A percentile compares a stretch with the other conserved stretches of the same genome.
Conservation (phyloP, 2,888 invertebrate species). For the Sarcophaga subvicina region DNA sequence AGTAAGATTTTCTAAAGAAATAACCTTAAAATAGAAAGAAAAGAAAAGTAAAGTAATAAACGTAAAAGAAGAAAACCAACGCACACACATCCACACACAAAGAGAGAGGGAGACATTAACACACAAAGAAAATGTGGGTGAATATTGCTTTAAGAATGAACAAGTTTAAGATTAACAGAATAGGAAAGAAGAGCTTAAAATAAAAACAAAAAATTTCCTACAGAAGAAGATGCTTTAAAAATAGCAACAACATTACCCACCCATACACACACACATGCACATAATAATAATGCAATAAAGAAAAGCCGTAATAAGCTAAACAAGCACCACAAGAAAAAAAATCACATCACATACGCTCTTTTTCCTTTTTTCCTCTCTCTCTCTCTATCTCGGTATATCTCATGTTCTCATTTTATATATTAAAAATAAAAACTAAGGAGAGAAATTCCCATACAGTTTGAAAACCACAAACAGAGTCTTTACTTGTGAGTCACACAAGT, state of each 20-base stretch:
- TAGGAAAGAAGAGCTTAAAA: neutral
- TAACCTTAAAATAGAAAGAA: slow-evolving; percentile 46
- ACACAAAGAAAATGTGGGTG: slow-evolving; percentile 22
- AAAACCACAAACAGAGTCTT: neutral
- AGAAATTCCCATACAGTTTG: slow-evolving; percentile 1
- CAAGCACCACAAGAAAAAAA: neutral
- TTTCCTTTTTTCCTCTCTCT: neutral
- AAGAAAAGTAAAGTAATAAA: slow-evolving; percentile 21
- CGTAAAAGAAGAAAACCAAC: neutral
- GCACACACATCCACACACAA: neutral
- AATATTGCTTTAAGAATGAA: neutral
- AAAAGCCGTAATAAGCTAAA: neutral
- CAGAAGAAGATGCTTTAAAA: neutral
- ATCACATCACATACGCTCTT: neutral
- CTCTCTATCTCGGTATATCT: too few relatives aligned
- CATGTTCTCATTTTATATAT: neutral
- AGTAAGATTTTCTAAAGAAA: slow-evolving; percentile 54
- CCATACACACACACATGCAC: neutral
- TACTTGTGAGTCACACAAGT: neutral
- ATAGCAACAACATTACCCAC: neutral
- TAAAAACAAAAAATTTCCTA: neutral
- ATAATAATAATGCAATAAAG: neutral
- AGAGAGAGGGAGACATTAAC: neutral
- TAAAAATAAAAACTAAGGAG: neutral
- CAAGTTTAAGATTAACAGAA: neutral